Conservation (phyloP, 2,888 invertebrate species). For the Cephus pulcher region DNA sequence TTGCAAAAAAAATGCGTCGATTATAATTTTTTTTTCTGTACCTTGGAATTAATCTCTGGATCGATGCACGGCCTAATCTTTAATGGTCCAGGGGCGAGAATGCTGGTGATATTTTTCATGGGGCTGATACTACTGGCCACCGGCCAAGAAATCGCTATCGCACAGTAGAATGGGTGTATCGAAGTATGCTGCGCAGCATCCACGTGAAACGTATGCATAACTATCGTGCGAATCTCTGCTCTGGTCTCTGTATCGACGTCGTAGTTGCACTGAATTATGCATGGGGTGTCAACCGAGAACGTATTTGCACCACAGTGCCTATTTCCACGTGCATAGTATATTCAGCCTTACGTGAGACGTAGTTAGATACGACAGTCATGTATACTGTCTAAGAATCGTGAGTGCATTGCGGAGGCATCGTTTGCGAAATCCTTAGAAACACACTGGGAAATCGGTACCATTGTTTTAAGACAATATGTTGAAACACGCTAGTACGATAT, state of each 20-base stretch:
- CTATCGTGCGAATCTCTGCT: constrained; percentile 33
- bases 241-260: constrained; percentile 36
- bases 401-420: neutral
- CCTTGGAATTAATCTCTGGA: neutral
- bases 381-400: neutral
- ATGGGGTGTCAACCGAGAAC: constrained; percentile 38
- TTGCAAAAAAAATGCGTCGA: neutral
- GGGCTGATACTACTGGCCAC: constrained; percentile 17
- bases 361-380: neutral
- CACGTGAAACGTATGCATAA: constrained; percentile 41
- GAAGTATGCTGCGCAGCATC: constrained; percentile 23
- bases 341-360: neutral
- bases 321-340: neutral
- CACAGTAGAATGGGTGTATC: constrained; percentile 15
- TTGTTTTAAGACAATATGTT: neutral
- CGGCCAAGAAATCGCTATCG: constrained; percentile 33
- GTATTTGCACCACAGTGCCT: constrained; percentile 27
- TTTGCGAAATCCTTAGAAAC: neutral
- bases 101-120: neutral
- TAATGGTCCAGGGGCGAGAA: neutral
- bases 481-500: neutral
- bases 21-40: too few relatives aligned
- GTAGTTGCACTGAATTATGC: constrained; percentile 49
- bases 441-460: neutral
- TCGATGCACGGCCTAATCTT: neutral